Percentiles rank a stretch among this genome's conserved stretches.
phyloP scores from a whole-genome alignment of 2,113 vertebrate species.

The Eulacestoma nigropectus region DNA sequence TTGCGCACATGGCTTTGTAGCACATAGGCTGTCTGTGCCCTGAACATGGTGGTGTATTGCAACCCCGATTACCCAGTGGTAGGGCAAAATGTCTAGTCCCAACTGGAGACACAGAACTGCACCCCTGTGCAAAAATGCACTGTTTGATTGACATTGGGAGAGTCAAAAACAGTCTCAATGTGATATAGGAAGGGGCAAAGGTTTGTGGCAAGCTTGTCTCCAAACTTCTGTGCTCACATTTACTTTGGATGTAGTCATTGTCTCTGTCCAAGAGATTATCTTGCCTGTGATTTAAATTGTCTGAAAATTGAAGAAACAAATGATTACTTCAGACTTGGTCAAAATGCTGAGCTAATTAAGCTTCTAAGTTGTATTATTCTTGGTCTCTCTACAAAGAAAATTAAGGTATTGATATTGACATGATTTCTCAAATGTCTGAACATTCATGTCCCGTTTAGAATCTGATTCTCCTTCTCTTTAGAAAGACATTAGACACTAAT shows the following conservation, averaged over 20 bases:
- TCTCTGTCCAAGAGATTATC: background rate
- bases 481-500: background rate
- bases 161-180: background rate
- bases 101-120: background rate
- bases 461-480: background rate
- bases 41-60: background rate
- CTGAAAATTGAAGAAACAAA: background rate
- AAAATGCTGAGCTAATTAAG: background rate
- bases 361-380: background rate
- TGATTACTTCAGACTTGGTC: background rate
- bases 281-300: background rate
- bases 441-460: background rate
- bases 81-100: background rate
- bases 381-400: background rate
- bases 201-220: background rate
- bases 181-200: background rate
- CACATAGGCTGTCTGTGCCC: rapidly evolving
- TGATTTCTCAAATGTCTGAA: background rate
- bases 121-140: background rate
- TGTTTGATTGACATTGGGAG: background rate
- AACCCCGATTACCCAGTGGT: background rate
- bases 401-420: background rate
- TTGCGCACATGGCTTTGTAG: rapidly evolving
- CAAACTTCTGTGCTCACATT: background rate
- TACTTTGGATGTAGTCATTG: background rate